A percentile compares a stretch with the other conserved stretches of the same genome.
Evolutionary conservation across 2,888 invertebrate genomes (phyloP).

Genomic region (Chrysolina haemoptera): DNA sequence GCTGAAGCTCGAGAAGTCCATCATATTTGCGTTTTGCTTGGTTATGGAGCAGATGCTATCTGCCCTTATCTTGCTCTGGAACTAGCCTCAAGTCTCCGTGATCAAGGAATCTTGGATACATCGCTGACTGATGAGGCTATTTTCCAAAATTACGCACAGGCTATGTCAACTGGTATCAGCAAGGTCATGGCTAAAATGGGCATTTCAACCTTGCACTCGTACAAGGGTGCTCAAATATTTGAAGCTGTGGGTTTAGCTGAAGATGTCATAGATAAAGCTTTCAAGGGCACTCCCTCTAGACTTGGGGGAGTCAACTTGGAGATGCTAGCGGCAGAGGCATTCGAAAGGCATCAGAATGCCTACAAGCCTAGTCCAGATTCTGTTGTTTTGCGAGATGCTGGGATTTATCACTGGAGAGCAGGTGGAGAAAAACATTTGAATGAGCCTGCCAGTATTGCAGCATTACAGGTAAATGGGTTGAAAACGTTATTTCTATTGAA

Average conservation of each 20-base stretch:
- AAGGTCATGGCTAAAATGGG: slow-evolving; percentile 99
- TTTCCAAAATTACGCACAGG: slow-evolving; percentile 89
- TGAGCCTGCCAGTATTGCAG: slow-evolving; percentile 86
- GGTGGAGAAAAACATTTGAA: slow-evolving; percentile 99
- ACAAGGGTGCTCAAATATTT: slow-evolving; percentile 99
- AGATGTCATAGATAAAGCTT: slow-evolving; percentile 95
- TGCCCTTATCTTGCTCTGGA: slow-evolving; percentile 98
- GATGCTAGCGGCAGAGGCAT: slow-evolving; percentile 87
- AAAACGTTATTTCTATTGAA: background rate
- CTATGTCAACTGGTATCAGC: slow-evolving; percentile 71
- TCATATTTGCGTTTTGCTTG: slow-evolving; percentile 95
- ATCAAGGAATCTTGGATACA: slow-evolving; percentile 87
- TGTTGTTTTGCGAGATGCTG: slow-evolving; percentile 83
- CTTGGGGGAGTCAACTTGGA: slow-evolving; percentile 93
- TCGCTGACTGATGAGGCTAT: slow-evolving; percentile 85
- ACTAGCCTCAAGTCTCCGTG: slow-evolving; percentile 87
- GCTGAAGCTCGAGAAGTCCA: slow-evolving; percentile 97
- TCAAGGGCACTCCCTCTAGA: slow-evolving; percentile 80
- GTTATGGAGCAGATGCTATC: slow-evolving; percentile 97
- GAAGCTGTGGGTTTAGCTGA: slow-evolving; percentile 96
- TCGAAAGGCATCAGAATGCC: slow-evolving; percentile 85
- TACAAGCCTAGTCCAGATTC: slow-evolving; percentile 81
- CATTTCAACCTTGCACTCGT: slow-evolving; percentile 97
- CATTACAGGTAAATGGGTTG: slow-evolving; percentile 77
- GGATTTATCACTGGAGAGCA: slow-evolving; percentile 96